Evolutionary conservation across 2,113 vertebrate genomes (phyloP).

Genomic region (Rhinopithecus roxellana): DNA sequence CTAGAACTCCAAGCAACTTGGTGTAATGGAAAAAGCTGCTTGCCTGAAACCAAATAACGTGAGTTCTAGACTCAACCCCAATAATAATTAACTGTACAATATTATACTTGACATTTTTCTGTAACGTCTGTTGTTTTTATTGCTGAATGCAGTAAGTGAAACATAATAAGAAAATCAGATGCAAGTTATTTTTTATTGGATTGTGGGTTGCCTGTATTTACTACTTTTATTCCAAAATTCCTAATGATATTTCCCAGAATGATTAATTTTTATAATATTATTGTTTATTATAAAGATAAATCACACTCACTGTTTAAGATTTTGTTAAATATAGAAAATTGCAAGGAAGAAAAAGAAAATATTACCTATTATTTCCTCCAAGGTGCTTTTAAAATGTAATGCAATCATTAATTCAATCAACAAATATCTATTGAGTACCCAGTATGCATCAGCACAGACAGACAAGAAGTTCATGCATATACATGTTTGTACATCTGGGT

Average conservation of each 20-base stretch:
- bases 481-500: neutral
- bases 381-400: neutral
- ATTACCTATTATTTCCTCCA: neutral
- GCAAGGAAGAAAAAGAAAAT: slow-evolving; percentile 14
- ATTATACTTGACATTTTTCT: slow-evolving; percentile 1
- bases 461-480: neutral
- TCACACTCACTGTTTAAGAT: neutral
- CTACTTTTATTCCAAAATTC: neutral
- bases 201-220: neutral
- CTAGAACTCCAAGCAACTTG: neutral
- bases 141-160: neutral
- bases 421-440: neutral
- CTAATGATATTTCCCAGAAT: neutral
- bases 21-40: neutral
- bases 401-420: neutral
- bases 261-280: neutral
- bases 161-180: neutral
- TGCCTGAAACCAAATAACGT: neutral
- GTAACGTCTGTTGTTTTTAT: neutral
- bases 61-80: neutral
- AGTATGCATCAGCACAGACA: neutral
- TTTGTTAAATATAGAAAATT: slow-evolving; percentile 3
- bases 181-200: neutral
- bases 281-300: slow-evolving; percentile 23
- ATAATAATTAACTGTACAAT: neutral